These are phyloP conservation scores for Recurvirostra avosetta DNA, from an alignment of 2,113 vertebrate species.

Conservation along the genomic window DNA sequence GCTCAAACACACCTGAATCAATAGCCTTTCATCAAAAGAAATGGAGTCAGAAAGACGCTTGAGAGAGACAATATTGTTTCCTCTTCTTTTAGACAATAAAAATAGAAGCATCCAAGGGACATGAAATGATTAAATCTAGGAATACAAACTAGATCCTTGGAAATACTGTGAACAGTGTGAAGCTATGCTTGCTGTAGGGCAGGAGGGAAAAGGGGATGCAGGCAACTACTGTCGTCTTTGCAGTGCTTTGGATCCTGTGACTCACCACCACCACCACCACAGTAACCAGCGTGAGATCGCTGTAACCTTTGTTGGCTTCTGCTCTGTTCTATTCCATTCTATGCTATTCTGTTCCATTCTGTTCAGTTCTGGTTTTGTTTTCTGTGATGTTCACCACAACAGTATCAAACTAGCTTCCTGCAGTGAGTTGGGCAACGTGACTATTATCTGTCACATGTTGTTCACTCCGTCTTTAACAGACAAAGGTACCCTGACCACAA, in stretches of 20 bases:
- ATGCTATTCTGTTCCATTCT: background rate
- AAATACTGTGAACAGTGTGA: background rate
- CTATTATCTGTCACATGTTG: background rate
- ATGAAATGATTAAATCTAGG: background rate
- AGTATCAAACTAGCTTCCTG: background rate
- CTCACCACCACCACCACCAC: background rate
- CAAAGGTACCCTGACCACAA: background rate
- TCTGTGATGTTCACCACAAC: background rate
- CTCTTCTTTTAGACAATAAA: background rate
- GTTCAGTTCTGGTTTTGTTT: background rate
- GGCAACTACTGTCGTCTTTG: background rate
- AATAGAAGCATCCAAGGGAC: background rate
- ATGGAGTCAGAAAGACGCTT: background rate
- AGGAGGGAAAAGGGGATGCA: background rate
- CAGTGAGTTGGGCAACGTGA: background rate
- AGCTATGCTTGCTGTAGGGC: background rate
- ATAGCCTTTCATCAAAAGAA: background rate
- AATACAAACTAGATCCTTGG: background rate
- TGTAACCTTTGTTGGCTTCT: background rate
- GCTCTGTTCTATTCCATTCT: background rate
- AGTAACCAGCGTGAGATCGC: rapidly evolving
- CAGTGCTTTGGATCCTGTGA: background rate
- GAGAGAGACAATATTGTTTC: background rate
- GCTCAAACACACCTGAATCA: slow-evolving; percentile 1
- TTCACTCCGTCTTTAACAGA: background rate